Evolutionary conservation across 2,888 invertebrate genomes (phyloP), one percentile per base, ranked within the genome.

Genomic region (Pristionchus arcanus): DNA sequence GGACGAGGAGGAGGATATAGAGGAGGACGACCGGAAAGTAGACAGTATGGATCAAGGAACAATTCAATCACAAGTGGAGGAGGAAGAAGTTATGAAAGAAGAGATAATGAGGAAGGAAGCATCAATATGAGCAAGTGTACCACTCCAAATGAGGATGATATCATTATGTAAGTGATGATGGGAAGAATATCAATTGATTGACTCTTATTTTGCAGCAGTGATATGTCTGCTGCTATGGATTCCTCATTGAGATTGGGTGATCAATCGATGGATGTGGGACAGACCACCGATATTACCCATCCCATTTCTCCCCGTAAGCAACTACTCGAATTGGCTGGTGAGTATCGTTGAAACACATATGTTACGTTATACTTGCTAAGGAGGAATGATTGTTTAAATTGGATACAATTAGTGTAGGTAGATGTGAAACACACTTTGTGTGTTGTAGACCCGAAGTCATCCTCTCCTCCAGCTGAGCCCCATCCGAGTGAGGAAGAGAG

Each of bases 391-490:
- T n/a, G n/a, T n/a, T n/a, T n/a, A n/a, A n/a, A 13, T 49, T 21
- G 66, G n/a, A 7, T 68, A 25, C 9, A 9, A 2, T 68, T 0
- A 31, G 25, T 15, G 59, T 59, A 59, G 59, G 19, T n/a, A n/a
- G n/a, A n/a, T n/a, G 13, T 59, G 59, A 25, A 59, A 59, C 25
- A 59, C 25, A 19, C 5, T 55, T 21, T 71, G 34, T 11, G 42
- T 21, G 37, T 81, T 42, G 81, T 53, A 81, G 81, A 81, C n/a
- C 7, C 49, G 81, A 81, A 81, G 85, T 85, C 85, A 11, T 21
- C 21, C 21, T 85, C 85, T 85, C 55, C 63, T 85, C 85, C 85
- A 85, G 55, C 85, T 34, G 85, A 85, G 9, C 85, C 85, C 21
- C 59, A 59, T 59, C 59, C 85, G 3, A 34, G 34, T 31, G 63